phyloP scores from a whole-genome alignment of 2,113 vertebrate genomes.

The Cepphus grylle region DNA sequence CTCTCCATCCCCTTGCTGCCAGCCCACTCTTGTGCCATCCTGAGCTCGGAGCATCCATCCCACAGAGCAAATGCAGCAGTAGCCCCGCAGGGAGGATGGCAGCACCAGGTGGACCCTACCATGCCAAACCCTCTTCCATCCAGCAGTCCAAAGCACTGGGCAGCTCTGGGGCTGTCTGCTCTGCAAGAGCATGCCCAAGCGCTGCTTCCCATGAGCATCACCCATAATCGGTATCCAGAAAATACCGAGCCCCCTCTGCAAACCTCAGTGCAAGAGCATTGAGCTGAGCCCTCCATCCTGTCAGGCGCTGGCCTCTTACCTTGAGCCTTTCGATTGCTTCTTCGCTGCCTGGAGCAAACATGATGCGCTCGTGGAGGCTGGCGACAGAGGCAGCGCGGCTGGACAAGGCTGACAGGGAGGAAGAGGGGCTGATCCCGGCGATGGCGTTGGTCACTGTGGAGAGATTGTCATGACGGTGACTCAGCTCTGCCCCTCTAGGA shows the following conservation, averaged over 20 bases:
- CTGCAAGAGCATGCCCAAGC: accelerated
- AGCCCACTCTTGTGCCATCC: neutral
- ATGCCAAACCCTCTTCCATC: neutral
- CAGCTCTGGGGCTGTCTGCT: neutral
- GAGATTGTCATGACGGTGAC: conserved; percentile 88
- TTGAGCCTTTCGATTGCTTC: conserved; percentile 96
- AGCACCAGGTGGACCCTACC: neutral
- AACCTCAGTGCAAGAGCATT: accelerated
- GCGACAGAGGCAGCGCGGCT: conserved; percentile 91
- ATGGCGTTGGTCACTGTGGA: conserved; percentile 98
- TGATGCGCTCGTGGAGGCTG: conserved; percentile 94
- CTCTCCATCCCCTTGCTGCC: neutral
- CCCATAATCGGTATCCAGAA: neutral
- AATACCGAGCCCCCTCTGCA: accelerated
- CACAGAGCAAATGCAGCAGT: neutral
- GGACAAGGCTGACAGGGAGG: conserved; percentile 90
- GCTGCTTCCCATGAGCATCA: neutral
- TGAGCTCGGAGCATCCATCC: neutral
- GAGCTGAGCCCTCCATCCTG: neutral
- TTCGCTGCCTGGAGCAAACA: conserved; percentile 93
- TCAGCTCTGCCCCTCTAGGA: conserved; percentile 75
- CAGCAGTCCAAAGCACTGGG: neutral
- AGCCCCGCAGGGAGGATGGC: accelerated
- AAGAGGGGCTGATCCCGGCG: conserved; percentile 94
- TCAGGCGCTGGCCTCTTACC: conserved; percentile 65